Percentiles rank a stretch among this genome's conserved stretches.
Evolutionary conservation across 1,140 invertebrate genomes (phyloP).

Genomic region (Hyphantria cunea): DNA sequence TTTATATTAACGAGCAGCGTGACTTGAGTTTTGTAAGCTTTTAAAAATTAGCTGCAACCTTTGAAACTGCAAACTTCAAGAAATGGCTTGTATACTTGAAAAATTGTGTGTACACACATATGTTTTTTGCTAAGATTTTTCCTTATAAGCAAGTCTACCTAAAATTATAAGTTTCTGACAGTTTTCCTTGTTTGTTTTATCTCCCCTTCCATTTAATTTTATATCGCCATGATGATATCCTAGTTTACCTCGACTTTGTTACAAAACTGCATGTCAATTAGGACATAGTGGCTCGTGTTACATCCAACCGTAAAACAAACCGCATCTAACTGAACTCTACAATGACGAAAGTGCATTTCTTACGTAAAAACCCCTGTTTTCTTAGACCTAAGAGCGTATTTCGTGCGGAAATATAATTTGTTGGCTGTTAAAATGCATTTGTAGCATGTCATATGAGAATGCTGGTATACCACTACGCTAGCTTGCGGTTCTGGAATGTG

Average conservation of each 20-base stretch:
- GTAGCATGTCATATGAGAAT: slow-evolving; percentile 50
- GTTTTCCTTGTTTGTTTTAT: slow-evolving; percentile 12
- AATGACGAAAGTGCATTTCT: slow-evolving; percentile 1
- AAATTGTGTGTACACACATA: not conserved
- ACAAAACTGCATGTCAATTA: slow-evolving; percentile 26
- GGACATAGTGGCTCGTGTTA: slow-evolving; percentile 26
- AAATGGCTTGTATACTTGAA: too few relatives aligned
- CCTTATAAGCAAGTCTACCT: not conserved
- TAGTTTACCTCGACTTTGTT: slow-evolving; percentile 8
- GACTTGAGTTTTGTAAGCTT: too few relatives aligned
- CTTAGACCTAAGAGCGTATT: slow-evolving; percentile 26
- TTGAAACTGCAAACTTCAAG: too few relatives aligned
- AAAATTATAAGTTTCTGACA: not conserved
- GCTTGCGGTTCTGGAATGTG: slow-evolving; percentile 53
- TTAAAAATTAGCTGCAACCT: too few relatives aligned
- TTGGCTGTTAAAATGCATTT: slow-evolving; percentile 33
- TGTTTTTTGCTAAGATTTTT: not conserved
- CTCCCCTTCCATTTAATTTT: slow-evolving; percentile 8
- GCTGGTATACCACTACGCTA: slow-evolving; percentile 45
- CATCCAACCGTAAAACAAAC: slow-evolving; percentile 42
- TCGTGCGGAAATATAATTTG: slow-evolving; percentile 26
- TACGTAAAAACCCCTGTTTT: slow-evolving; percentile 11
- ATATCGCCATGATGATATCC: slow-evolving; percentile 2
- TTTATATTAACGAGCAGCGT: too few relatives aligned
- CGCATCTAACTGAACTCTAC: slow-evolving; percentile 31